Percentiles rank a stretch among this genome's conserved stretches.
Conservation (phyloP, 2,888 invertebrate genomes). For the Rotaria sp. region DNA sequence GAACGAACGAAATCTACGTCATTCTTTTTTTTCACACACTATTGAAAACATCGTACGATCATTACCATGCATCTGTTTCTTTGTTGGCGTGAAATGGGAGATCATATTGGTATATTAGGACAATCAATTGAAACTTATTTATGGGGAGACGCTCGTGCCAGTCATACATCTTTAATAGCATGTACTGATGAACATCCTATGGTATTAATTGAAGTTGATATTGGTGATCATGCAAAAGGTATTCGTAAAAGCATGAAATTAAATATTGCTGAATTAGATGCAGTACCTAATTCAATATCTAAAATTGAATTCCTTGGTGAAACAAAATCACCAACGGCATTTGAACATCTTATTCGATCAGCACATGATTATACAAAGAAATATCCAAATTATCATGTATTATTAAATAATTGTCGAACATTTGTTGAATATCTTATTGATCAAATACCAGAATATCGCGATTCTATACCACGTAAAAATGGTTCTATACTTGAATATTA, state of each 20-base stretch:
- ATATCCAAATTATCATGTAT: not conserved
- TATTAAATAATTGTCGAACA: not conserved
- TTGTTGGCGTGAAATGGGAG: not conserved
- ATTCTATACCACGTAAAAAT: not conserved
- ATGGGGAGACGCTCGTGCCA: not conserved
- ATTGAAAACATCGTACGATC: not conserved
- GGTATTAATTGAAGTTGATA: not conserved
- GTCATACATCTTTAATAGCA: not conserved
- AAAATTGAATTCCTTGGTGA: not conserved
- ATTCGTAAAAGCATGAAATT: not conserved
- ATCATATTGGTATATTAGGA: not conserved
- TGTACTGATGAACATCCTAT: not conserved
- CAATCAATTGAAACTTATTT: not conserved
- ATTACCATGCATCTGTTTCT: not conserved
- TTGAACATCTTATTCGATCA: not conserved
- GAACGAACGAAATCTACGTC: not conserved
- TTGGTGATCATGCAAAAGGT: not conserved
- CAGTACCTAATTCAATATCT: not conserved
- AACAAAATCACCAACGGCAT: not conserved
- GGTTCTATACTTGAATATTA: not conserved
- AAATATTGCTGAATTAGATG: not conserved
- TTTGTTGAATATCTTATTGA: not conserved
- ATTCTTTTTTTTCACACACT: not conserved
- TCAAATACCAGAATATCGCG: not conserved
- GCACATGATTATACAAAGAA: not conserved